Evolutionary conservation across 2,113 vertebrate genomes (phyloP), one percentile per base, ranked within the genome.

Genomic region (Pluvialis apricaria): DNA sequence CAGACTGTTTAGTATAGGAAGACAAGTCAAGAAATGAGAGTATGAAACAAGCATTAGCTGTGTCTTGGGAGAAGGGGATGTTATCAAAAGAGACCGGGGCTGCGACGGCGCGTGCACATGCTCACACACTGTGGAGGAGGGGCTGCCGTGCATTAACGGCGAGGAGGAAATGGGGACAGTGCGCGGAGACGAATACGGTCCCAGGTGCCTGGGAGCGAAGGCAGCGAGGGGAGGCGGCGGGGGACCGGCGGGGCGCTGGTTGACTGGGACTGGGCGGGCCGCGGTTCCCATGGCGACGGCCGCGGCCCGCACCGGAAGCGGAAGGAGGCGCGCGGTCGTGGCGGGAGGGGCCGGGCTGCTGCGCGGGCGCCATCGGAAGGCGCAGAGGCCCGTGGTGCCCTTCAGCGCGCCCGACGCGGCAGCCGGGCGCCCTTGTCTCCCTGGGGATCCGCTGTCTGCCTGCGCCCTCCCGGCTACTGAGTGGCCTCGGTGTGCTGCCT

Each of bases 341-440:
- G 15, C 47, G 9, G 24, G 18, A 0, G 40, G 12, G 6, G 0
- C 28, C 0, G 51, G 15, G 1, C 24, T 8, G 2, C 24, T 38
- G 34, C 52, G 21, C 18, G 21, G 40, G 14, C 40, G 45, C 58
- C 54, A 1, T 31, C 31, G 1, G 54, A 20, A 47, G 68, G 49
- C 58, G 0, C 15, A 0, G 45, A 6, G 34, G 32, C 10, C 49
- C 11, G 49, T 25, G 24, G 24, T 25, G 24, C 49, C 22, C 22
- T 51, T 24, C 36, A 5, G 75, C 40, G 40, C 64, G 45, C 18
- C 16, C 25, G 10, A 0, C 5, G n/a, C 13, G 14, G 32, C 42
- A 2, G 6, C 28, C 31, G 10, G 24, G 25, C 8, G 4, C 31
- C 34, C 11, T 34, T 11, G 44, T 49, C 25, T 47, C 42, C 21